Base-by-base conservation (phyloP, 2,888 invertebrate genomes). In the Dynastes hyllus region DNA sequence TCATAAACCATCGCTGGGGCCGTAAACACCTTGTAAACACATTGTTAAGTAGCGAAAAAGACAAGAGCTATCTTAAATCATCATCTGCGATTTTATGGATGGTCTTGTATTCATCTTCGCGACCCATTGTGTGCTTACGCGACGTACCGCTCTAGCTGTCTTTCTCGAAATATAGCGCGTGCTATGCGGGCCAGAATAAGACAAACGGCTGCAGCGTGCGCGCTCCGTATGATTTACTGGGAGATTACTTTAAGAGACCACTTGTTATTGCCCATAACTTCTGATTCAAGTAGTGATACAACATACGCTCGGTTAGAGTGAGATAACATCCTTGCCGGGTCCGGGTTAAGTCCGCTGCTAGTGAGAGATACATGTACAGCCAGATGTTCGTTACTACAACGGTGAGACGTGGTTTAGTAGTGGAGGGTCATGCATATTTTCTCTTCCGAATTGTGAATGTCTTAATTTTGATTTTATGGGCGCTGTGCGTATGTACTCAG, bases 261-360 rank as follows among this genome's bases (percentile, higher is more conserved):
- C 89, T 88, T 88, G 88, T 89, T 89, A 89, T 88, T 88, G 88
- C 87, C 88, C 88, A 88, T 88, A 88, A 89, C 88, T 89, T 87
- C 87, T 88, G 88, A 88, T 88, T 87, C 86, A 87, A 87, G 87
- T 87, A 86, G 86, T 85, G 86, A 84, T 84, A 85, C 84, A 85
- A 86, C 85, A 83, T 84, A 84, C 83, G 81, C 79, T 77, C 22
- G 76, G 77, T 79, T 79, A 80, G 80, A 83, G 82, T 79, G 81
- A 78, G 80, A 80, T 79, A 77, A 80, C 80, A 77, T 77, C 69
- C 80, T 65, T 77, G 79, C 67, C 53, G 22, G 27, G 77, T 71
- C 81, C 76, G 80, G 51, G 71, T 40, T 58, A 40, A 58, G 40
- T 16, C 16, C 32, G 55, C 37, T 58, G 80, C 63, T 16, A 16